These are phyloP conservation scores for Uria lomvia DNA, from an alignment of 2,113 vertebrate genomes.

Conservation along the genomic window DNA sequence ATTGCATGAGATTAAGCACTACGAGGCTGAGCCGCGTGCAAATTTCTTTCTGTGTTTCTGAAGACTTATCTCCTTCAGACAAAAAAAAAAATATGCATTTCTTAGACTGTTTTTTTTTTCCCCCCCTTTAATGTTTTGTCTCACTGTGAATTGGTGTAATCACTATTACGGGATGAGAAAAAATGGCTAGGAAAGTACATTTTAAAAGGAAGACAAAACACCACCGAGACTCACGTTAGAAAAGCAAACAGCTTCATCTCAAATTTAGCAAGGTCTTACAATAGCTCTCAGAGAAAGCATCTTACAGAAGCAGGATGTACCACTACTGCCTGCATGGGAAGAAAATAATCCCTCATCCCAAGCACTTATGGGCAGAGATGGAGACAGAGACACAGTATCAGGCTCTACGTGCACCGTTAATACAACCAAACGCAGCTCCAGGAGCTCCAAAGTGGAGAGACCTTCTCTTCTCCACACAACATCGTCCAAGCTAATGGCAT, in stretches of 20 bases:
- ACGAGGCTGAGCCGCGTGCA: neutral
- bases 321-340: neutral
- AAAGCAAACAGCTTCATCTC: neutral
- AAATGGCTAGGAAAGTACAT: neutral
- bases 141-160: neutral
- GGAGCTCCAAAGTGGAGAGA: neutral
- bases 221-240: neutral
- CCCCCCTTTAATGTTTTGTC: neutral
- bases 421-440: neutral
- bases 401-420: rapidly evolving
- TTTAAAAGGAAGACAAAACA: neutral
- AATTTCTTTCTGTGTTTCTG: slow-evolving; percentile 8
- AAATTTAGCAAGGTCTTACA: neutral
- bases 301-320: neutral
- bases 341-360: neutral
- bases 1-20: neutral
- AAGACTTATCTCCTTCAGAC: neutral
- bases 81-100: neutral
- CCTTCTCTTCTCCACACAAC: neutral
- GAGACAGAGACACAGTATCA: neutral
- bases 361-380: neutral
- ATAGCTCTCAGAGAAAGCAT: neutral
- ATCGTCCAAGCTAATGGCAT: neutral
- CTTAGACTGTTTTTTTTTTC: neutral
- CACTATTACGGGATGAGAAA: neutral